phyloP scores from a whole-genome alignment of 2,113 vertebrate species.

The Hoplias malabaricus region DNA sequence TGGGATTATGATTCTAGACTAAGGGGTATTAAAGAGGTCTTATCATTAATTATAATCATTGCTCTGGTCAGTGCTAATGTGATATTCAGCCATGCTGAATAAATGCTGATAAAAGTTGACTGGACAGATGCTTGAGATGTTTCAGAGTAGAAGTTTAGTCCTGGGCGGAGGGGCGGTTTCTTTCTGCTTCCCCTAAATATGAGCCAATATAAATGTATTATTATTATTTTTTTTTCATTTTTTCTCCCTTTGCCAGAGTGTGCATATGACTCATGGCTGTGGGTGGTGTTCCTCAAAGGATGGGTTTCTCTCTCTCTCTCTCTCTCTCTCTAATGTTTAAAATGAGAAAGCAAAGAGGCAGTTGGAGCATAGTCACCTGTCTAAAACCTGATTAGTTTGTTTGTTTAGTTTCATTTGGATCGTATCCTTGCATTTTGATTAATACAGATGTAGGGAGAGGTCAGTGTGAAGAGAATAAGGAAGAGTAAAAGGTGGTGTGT shows the following conservation, averaged over 20 bases:
- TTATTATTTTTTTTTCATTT: not conserved
- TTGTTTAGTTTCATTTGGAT: too few relatives aligned
- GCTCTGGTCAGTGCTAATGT: not conserved
- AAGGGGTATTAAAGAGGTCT: not conserved
- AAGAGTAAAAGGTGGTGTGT: too few relatives aligned
- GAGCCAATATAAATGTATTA: not conserved
- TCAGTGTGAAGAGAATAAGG: too few relatives aligned
- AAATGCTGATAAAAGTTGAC: not conserved
- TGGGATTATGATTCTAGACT: not conserved
- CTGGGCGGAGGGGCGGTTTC: not conserved
- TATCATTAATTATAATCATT: not conserved
- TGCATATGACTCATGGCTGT: conserved; percentile 40
- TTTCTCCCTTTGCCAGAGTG: not conserved
- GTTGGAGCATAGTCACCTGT: not conserved
- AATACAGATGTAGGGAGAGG: too few relatives aligned
- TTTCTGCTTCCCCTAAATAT: not conserved
- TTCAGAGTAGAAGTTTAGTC: not conserved
- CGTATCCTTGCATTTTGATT: too few relatives aligned
- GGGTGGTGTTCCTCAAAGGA: conserved; percentile 1
- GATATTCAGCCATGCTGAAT: too few relatives aligned
- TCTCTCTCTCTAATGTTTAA: not conserved
- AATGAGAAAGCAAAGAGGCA: not conserved
- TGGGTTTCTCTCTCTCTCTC: not conserved
- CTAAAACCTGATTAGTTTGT: too few relatives aligned
- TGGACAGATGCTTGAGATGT: not conserved